phyloP scores from a whole-genome alignment of 2,888 invertebrate species.

The Herminia tarsipennalis region DNA sequence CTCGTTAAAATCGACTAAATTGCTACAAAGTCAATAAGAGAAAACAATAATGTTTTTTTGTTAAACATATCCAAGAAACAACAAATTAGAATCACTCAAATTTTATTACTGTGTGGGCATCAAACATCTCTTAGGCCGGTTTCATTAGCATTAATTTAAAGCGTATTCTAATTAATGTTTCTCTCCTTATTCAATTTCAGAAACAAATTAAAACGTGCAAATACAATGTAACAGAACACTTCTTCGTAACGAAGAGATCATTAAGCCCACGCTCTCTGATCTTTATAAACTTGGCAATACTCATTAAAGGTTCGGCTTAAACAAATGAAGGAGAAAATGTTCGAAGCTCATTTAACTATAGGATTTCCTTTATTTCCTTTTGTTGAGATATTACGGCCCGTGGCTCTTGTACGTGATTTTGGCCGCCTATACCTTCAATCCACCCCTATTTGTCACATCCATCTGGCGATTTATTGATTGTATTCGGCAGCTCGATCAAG shows the following conservation, averaged over 20 bases:
- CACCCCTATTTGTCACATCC: too few species aligned
- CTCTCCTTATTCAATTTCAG: background rate
- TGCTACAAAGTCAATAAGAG: too few species aligned
- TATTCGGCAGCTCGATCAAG: too few species aligned
- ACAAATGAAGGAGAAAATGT: constrained; percentile 29
- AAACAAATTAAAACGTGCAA: background rate
- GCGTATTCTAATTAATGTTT: background rate
- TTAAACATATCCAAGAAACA: too few species aligned
- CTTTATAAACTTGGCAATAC: constrained; percentile 16
- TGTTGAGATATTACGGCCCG: background rate
- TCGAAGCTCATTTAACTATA: constrained; percentile 16
- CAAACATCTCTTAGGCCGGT: too few species aligned
- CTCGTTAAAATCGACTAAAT: too few species aligned
- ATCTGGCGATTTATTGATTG: too few species aligned
- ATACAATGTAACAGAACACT: background rate
- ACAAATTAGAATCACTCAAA: too few species aligned
- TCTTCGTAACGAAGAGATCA: background rate
- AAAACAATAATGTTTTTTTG: too few species aligned
- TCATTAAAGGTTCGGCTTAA: constrained; percentile 26
- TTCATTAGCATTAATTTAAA: too few species aligned
- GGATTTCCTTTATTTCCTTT: constrained; percentile 19
- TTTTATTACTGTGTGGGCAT: too few species aligned
- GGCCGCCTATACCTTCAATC: too few species aligned
- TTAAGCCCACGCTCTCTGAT: constrained; percentile 1
- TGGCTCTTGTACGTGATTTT: background rate